Evolutionary conservation across 2,113 vertebrate genomes (phyloP).

Genomic region (Scophthalmus maximus): DNA sequence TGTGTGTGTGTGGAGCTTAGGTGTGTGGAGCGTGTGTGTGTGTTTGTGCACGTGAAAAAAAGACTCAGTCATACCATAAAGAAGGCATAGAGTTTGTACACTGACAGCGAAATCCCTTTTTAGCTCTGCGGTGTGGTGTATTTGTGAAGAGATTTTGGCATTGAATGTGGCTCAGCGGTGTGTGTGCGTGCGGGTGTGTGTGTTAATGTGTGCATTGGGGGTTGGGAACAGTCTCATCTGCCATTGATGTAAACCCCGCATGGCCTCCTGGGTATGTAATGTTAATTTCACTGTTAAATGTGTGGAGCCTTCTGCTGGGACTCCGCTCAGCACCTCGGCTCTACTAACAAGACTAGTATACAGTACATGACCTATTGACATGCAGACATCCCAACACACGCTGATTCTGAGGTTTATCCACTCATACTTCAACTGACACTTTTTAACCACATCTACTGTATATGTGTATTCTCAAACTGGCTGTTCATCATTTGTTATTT

Average conservation of each 20-base stretch:
- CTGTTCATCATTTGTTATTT: slow-evolving; percentile 26
- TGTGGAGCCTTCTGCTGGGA: slow-evolving; percentile 44
- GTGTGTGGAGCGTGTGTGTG: slow-evolving; percentile 34
- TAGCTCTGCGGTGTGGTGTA: slow-evolving; percentile 6
- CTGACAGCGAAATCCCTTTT: slow-evolving; percentile 48
- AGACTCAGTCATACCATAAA: slow-evolving; percentile 22
- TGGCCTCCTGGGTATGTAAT: slow-evolving; percentile 43
- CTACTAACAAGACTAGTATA: slow-evolving; percentile 16
- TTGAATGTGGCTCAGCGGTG: slow-evolving; percentile 13
- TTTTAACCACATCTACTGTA: neutral
- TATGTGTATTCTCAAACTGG: too few relatives aligned
- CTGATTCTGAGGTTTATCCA: slow-evolving; percentile 9
- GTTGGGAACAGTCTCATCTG: slow-evolving; percentile 28
- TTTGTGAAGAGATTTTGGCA: slow-evolving; percentile 40
- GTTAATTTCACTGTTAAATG: slow-evolving; percentile 61
- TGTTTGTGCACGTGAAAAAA: slow-evolving; percentile 29
- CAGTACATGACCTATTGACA: slow-evolving; percentile 36
- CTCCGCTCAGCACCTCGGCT: slow-evolving; percentile 27
- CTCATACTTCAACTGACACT: neutral
- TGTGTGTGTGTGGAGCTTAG: slow-evolving; percentile 33
- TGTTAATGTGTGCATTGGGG: neutral
- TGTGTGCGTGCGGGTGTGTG: neutral
- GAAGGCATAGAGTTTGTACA: neutral
- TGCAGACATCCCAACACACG: slow-evolving; percentile 12
- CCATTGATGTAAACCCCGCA: slow-evolving; percentile 20